These are phyloP conservation scores for Lepidonotus clava DNA, from an alignment of 2,888 invertebrate species.

Conservation along the genomic window DNA sequence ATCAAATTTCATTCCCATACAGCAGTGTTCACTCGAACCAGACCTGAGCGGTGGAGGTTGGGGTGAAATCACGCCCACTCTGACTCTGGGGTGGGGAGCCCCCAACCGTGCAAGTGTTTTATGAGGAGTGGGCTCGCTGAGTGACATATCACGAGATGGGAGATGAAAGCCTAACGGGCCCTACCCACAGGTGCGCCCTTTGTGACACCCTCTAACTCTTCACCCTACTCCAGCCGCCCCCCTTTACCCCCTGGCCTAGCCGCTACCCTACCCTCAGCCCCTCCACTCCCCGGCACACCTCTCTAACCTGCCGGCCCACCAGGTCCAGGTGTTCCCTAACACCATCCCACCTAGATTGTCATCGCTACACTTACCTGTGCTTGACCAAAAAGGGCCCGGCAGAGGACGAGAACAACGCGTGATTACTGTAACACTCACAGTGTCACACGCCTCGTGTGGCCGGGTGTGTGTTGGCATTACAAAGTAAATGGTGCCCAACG, in stretches of 20 bases:
- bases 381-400: background rate
- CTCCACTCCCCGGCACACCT: background rate
- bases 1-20: background rate
- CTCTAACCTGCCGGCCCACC: background rate
- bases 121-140: background rate
- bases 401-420: background rate
- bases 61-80: conserved; percentile 3
- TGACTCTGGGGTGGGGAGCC: conserved; percentile 23
- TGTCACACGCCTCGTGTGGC: background rate
- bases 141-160: conserved; percentile 51
- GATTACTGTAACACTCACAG: conserved; percentile 29
- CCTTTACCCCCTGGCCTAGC: background rate
- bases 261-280: background rate
- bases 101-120: conserved; percentile 31
- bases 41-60: background rate
- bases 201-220: conserved; percentile 39
- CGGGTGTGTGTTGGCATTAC: conserved; percentile 18
- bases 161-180: conserved; percentile 50
- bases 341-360: conserved; percentile 16
- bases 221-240: conserved; percentile 31
- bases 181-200: conserved; percentile 23
- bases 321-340: conserved; percentile 28
- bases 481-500: background rate
- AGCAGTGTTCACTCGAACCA: background rate
- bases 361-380: conserved; percentile 39